Base-by-base conservation (phyloP, 2,797 vertebrate species). In the Notamacropus eugenii region DNA sequence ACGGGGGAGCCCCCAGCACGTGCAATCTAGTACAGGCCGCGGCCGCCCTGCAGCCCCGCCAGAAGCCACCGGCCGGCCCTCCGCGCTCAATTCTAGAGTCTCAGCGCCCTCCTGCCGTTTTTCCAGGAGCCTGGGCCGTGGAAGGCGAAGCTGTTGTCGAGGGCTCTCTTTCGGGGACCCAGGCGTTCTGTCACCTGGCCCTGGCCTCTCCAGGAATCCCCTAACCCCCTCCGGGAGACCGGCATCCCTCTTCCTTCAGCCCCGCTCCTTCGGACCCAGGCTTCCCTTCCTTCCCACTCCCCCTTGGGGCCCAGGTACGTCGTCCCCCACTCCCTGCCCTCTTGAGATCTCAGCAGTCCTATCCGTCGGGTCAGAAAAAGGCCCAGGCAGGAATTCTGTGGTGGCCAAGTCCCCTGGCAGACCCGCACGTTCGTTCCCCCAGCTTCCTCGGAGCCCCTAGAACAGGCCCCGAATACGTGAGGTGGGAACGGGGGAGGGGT, bases 1-100 rank as follows among this genome's bases (percentile, higher is more conserved):
- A 52, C 99, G 99, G 0, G 99, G 99, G 91, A 99, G 94, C n/a
- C 99, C 99, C 0, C 99, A 99, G 98, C 99, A 99, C 1, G 99
- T 99, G 97, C 99, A 99, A 98, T 99, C 99, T 96, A 99, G 98
- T 27, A 99, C 95, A 0, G 99, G 99, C 92, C 99, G 98, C 67
- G 99, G 99, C 94, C 99, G 99, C 97, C 99, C 99, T 92, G 98
- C 98, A 97, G 99, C 98, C 97, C 99, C 99, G 93, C 98, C 98
- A 97, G 99, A 98, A 92, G 99, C 98, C 98, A 99, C 99, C 0
- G 99, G 99, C 52, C 99, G 99, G 1, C 99, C 99, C 94, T 99
- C 99, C 0, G 99, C 99, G 0, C 99, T 99, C 96, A 99, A 96
- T 98, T 99, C 99, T 8, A 99, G 99, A 8, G 99, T 99, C 98